Evolutionary conservation across 2,888 invertebrate species (phyloP).

Genomic region (Pseudoips prasinana): DNA sequence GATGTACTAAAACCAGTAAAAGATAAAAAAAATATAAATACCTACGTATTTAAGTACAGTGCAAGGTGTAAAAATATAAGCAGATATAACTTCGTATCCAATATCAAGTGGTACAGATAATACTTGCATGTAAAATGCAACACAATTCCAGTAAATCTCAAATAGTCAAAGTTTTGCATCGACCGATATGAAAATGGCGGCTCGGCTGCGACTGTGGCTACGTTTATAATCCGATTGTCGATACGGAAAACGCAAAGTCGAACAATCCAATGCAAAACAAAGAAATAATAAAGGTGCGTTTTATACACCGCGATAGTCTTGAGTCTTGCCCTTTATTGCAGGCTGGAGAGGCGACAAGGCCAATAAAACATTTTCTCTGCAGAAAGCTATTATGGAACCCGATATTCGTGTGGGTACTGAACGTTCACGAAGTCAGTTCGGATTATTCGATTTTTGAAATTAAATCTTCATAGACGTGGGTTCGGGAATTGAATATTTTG

Average conservation of each 20-base stretch:
- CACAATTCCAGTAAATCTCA: constrained; percentile 14
- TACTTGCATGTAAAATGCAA: constrained; percentile 4
- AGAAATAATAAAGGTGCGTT: constrained; percentile 47
- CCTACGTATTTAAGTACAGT: too few relatives aligned
- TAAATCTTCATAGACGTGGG: constrained; percentile 45
- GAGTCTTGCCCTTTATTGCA: constrained; percentile 38
- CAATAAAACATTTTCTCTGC: constrained; percentile 54
- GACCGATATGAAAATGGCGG: constrained; percentile 20
- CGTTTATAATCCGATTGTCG: constrained; percentile 35
- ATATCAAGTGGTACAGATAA: too few relatives aligned
- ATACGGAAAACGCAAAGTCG: constrained; percentile 32
- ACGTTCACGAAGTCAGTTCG: constrained; percentile 36
- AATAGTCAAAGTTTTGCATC: constrained; percentile 16
- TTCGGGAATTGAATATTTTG: constrained; percentile 39
- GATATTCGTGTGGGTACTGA: constrained; percentile 51
- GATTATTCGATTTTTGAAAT: constrained; percentile 51
- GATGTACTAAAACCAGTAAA: too few relatives aligned
- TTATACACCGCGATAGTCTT: constrained; percentile 45
- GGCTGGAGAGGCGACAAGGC: constrained; percentile 43
- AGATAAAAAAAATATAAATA: too few relatives aligned
- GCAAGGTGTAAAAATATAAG: too few relatives aligned
- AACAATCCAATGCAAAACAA: constrained; percentile 40
- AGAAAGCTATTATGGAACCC: constrained; percentile 49
- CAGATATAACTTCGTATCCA: too few relatives aligned
- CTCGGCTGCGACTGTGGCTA: constrained; percentile 20